These are phyloP conservation scores for Chymomyza amoena DNA, from an alignment of 2,888 invertebrate genomes.

Conservation along the genomic window DNA sequence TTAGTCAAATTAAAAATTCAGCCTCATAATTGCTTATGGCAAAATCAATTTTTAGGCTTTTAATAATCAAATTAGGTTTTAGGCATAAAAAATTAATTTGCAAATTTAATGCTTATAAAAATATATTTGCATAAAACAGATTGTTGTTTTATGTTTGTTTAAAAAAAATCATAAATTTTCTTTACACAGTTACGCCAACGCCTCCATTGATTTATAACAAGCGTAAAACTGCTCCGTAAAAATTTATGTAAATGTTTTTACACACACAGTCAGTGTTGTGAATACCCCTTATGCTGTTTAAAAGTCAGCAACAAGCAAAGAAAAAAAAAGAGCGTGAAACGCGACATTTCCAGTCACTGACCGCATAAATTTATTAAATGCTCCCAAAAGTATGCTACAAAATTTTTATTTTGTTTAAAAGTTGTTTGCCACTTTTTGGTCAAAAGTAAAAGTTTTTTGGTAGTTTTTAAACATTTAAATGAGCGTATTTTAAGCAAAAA, in stretches of 20 bases:
- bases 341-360: conserved; percentile 24
- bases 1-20: background rate
- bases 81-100: background rate
- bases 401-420: conserved; percentile 41
- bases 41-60: background rate
- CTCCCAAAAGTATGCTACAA: conserved; percentile 36
- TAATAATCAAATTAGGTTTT: background rate
- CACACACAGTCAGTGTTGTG: background rate
- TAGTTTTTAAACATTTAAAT: conserved; percentile 12
- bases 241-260: background rate
- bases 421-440: conserved; percentile 29
- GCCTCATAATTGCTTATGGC: background rate
- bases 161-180: background rate
- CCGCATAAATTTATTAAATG: conserved; percentile 43
- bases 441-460: conserved; percentile 19
- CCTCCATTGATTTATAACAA: background rate
- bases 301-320: background rate
- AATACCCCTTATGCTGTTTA: background rate
- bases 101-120: background rate
- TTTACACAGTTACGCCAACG: background rate
- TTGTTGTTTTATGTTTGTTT: background rate
- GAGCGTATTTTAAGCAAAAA: background rate
- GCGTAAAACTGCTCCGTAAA: background rate
- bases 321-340: background rate
- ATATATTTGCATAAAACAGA: background rate